phyloP scores from a whole-genome alignment of 2,888 invertebrate genomes.

The Hesperia comma region DNA sequence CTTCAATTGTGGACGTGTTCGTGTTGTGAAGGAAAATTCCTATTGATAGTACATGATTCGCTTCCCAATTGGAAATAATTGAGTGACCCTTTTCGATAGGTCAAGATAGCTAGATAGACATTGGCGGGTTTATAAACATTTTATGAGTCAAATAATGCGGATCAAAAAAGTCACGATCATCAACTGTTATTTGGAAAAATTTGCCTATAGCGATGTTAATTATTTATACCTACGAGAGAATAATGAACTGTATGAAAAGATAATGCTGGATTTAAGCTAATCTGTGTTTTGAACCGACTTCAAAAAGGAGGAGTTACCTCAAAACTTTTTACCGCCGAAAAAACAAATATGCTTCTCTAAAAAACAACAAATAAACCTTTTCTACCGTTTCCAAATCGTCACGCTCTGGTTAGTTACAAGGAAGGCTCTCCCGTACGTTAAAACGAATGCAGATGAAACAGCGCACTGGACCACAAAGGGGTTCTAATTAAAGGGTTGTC shows the following conservation, averaged over 20 bases:
- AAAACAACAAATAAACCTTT: not conserved
- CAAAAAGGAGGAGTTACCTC: too few relatives aligned
- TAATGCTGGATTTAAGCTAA: too few relatives aligned
- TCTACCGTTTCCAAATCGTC: not conserved
- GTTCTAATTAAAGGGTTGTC: conserved; percentile 10
- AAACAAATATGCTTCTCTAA: too few relatives aligned
- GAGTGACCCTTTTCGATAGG: conserved; percentile 14
- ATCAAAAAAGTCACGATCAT: conserved; percentile 7
- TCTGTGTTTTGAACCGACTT: too few relatives aligned
- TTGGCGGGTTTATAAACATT: conserved; percentile 2
- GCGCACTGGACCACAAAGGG: not conserved
- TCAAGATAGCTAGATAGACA: conserved; percentile 6
- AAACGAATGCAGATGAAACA: conserved; percentile 8
- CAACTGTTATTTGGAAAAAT: not conserved
- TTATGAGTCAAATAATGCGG: not conserved
- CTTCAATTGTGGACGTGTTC: conserved; percentile 28
- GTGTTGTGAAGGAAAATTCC: conserved; percentile 19
- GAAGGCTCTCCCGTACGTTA: not conserved
- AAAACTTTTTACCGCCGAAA: too few relatives aligned
- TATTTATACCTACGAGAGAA: too few relatives aligned
- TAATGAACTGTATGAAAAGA: too few relatives aligned
- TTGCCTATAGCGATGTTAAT: not conserved
- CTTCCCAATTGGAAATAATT: conserved; percentile 28
- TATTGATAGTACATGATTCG: conserved; percentile 29
- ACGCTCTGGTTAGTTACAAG: not conserved